Base-by-base conservation (phyloP, 2,888 invertebrate species). In the Hirudinaria manillensis region DNA sequence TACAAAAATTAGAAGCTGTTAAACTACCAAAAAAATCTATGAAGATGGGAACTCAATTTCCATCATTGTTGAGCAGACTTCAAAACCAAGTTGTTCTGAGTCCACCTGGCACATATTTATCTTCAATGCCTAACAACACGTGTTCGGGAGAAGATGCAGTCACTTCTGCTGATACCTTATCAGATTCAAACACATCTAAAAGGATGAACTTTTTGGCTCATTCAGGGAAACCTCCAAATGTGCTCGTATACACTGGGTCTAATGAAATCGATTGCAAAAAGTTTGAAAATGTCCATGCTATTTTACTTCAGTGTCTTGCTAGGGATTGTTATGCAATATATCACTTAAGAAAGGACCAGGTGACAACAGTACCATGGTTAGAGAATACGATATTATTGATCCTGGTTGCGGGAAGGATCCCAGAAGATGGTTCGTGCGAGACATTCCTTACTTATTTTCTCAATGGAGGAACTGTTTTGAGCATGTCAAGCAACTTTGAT, bases 201-300 rank as follows among this genome's bases (percentile, higher is more conserved):
- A 61, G 29, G 10, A 61, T n/a, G 19, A 29, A 24, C n/a, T 61
- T 29, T 1, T n/a, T n/a, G 61, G n/a, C 61, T 61, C 24, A 27
- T 29, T 61, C 38, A 32, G 67, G 74, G 2, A 84, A 84, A 79
- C 84, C 85, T 7, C 85, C 84, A 0, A 85, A 85, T 77, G 80
- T 85, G n/a, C 79, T 84, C 19, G 79, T 84, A 0, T 85, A 84
- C 78, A 82, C 82, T 73, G 84, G 84, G 6, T 73, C 73, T 16
- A 82, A 81, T 70, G 81, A 81, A 73, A 83, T 84, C 76, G 80
- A 83, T 0, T 76, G 76, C 19, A 74, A 81, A 72, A 81, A 80
- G 71, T 85, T 83, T 79, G 79, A 82, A 19, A 78, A 77, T 21
- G 79, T 83, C 6, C 80, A 79, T 67, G 65, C 72, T 24, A 78